A percentile compares a stretch with the other conserved stretches of the same genome.
These are phyloP conservation scores for Saccopteryx leptura DNA, from an alignment of 2,113 vertebrate species.

Conservation along the genomic window DNA sequence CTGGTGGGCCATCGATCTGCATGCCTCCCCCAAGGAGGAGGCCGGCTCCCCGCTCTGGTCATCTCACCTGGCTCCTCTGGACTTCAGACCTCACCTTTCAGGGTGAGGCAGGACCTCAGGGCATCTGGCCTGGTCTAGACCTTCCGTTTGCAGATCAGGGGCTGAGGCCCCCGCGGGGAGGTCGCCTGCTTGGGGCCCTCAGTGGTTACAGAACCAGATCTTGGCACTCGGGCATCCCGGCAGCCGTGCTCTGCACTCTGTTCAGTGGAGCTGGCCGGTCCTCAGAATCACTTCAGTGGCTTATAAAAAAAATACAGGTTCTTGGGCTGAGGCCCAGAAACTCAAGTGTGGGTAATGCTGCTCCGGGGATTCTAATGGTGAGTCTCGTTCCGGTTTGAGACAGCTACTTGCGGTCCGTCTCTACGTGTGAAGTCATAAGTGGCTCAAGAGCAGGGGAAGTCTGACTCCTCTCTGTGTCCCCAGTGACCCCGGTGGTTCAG, in stretches of 20 bases:
- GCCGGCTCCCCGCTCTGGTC: fast-evolving
- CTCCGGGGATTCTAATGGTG: neutral
- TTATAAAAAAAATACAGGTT: neutral
- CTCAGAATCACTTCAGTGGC: neutral
- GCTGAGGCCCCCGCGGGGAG: neutral
- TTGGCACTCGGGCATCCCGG: neutral
- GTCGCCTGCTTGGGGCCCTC: neutral
- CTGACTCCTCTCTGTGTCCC: no score
- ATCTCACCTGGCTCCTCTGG: neutral
- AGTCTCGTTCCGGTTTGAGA: neutral
- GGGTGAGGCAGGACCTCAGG: neutral
- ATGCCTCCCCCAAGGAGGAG: neutral
- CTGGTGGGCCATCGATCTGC: no score
- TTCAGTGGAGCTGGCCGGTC: neutral
- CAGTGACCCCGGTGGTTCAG: fast-evolving
- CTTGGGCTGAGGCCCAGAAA: neutral
- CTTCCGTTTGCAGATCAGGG: neutral
- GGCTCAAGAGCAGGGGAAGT: no score
- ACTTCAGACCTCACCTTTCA: neutral
- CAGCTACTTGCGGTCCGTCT: neutral
- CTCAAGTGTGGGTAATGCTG: neutral
- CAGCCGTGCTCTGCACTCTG: fast-evolving
- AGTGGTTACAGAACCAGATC: neutral
- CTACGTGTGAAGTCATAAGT: neutral
- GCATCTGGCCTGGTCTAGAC: neutral